Percentiles rank a stretch among this genome's conserved stretches.
phyloP scores from a whole-genome alignment of 2,888 invertebrate genomes.

The Melanchra persicariae region DNA sequence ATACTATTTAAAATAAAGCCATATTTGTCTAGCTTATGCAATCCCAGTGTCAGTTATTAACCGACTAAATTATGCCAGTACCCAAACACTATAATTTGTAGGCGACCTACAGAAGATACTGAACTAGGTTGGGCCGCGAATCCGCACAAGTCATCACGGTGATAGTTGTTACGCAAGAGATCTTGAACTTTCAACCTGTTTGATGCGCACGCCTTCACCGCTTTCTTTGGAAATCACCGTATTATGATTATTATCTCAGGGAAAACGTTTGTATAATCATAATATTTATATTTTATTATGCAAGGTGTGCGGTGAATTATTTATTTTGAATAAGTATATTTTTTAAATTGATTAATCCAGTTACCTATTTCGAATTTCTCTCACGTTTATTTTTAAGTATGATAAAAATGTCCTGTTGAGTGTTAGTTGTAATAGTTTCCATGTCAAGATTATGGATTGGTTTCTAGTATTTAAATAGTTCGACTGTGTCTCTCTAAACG shows the following conservation, averaged over 20 bases:
- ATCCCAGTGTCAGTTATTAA: background rate
- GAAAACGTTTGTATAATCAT: slow-evolving; percentile 43
- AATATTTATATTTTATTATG: slow-evolving; percentile 35
- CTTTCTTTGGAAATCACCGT: slow-evolving; percentile 59
- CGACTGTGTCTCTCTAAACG: too few species aligned
- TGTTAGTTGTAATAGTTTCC: too few species aligned
- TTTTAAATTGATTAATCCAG: background rate
- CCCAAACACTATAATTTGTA: too few species aligned
- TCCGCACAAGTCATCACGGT: slow-evolving; percentile 7
- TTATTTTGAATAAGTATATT: slow-evolving; percentile 5
- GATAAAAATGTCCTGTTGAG: too few species aligned
- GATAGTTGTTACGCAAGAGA: slow-evolving; percentile 45
- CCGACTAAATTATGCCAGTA: too few species aligned
- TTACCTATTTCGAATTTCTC: too few species aligned
- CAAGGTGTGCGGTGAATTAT: slow-evolving; percentile 25
- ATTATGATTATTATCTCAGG: slow-evolving; percentile 32
- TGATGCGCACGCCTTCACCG: slow-evolving; percentile 50
- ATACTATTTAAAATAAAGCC: too few species aligned
- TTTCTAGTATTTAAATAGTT: too few species aligned
- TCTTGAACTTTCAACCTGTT: slow-evolving; percentile 57
- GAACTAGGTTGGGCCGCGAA: background rate
- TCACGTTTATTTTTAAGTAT: too few species aligned
- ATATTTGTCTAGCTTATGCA: background rate
- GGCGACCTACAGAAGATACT: too few species aligned
- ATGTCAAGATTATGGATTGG: too few species aligned